These are phyloP conservation scores for Drosophila limbata DNA, from an alignment of 2,888 invertebrate species.

Conservation along the genomic window DNA sequence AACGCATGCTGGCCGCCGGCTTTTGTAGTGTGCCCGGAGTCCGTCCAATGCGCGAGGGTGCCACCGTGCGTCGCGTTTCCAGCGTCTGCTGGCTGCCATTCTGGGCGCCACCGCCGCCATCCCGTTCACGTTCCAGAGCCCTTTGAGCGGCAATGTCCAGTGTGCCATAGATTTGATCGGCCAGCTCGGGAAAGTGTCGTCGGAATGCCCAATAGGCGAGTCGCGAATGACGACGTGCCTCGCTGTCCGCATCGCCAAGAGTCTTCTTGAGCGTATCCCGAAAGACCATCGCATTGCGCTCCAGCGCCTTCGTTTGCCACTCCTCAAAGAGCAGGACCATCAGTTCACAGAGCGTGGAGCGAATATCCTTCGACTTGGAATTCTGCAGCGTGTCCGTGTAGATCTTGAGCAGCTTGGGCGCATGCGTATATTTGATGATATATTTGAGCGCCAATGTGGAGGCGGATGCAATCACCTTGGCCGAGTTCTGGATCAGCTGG, in stretches of 20 bases:
- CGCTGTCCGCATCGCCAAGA: conserved; percentile 96
- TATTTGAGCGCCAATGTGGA: conserved; percentile 94
- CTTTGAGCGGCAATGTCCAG: conserved; percentile 91
- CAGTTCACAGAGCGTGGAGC: conserved; percentile 92
- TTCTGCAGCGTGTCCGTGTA: conserved; percentile 90
- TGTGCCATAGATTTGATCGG: conserved; percentile 92
- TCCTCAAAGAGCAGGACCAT: conserved; percentile 92
- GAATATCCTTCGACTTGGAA: conserved; percentile 96
- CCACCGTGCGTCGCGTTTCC: conserved; percentile 71
- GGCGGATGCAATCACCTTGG: conserved; percentile 97
- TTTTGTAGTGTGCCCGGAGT: conserved; percentile 77
- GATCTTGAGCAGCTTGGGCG: conserved; percentile 92
- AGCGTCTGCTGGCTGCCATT: conserved; percentile 43
- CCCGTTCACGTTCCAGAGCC: conserved; percentile 87
- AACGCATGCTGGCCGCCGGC: conserved; percentile 88
- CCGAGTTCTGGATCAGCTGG: conserved; percentile 96
- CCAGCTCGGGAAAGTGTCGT: conserved; percentile 95
- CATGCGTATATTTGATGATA: conserved; percentile 93
- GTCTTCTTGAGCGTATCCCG: conserved; percentile 94
- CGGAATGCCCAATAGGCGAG: conserved; percentile 96
- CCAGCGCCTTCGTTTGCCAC: conserved; percentile 94
- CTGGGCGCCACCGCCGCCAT: conserved; percentile 55
- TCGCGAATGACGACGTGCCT: conserved; percentile 89
- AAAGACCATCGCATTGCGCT: conserved; percentile 91
- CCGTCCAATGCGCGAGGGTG: conserved; percentile 73